A percentile compares a stretch with the other conserved stretches of the same genome.
phyloP scores from a whole-genome alignment of 2,888 invertebrate species.

The Rhyacophila evoluta region DNA sequence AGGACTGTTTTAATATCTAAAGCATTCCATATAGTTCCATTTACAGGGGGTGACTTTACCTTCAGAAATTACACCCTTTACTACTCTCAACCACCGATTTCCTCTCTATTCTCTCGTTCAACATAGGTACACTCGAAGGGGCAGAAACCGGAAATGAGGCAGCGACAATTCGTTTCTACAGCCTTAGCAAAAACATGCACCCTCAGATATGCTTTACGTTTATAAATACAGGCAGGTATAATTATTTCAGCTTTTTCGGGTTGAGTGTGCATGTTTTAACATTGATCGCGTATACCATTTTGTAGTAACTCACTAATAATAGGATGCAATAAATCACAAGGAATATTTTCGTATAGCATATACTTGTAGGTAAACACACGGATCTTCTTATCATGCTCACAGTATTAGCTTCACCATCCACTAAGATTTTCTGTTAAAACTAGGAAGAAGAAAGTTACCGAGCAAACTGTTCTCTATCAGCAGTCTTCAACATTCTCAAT shows the following conservation, averaged over 20 bases:
- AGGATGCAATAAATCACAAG: too few relatives aligned
- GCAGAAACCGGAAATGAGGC: not conserved
- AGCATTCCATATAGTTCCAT: not conserved
- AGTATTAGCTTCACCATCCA: too few relatives aligned
- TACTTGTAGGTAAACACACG: too few relatives aligned
- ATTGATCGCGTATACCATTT: too few relatives aligned
- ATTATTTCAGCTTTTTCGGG: not conserved
- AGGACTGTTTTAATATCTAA: not conserved
- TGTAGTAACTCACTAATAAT: too few relatives aligned
- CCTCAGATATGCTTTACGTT: not conserved
- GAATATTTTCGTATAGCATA: too few relatives aligned
- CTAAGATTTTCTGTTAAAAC: too few relatives aligned
- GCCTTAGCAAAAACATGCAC: not conserved
- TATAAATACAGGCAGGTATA: not conserved
- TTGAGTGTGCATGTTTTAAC: not conserved
- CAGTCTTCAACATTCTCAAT: too few relatives aligned
- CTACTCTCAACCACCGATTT: not conserved
- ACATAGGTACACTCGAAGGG: not conserved
- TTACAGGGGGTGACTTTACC: not conserved
- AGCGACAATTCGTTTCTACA: constrained; percentile 19
- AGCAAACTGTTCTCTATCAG: too few relatives aligned
- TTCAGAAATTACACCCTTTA: not conserved
- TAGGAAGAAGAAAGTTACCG: too few relatives aligned
- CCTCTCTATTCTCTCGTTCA: not conserved
- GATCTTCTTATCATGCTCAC: too few relatives aligned